phyloP scores from a whole-genome alignment of 2,113 vertebrate genomes.

The Corythornis cristatus region DNA sequence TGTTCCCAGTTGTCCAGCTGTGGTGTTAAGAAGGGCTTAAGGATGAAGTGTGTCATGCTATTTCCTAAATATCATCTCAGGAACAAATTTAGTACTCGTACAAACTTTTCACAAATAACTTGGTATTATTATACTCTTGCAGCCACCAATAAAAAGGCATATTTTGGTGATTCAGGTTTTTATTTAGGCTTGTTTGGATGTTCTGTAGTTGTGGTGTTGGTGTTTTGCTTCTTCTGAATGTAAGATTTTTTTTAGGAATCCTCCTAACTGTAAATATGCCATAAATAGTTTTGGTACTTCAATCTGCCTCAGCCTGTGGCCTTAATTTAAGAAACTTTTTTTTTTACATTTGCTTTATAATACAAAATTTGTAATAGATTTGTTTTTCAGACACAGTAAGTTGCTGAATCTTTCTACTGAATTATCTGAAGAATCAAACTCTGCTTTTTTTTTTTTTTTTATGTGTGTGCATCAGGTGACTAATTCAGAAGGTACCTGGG shows the following conservation, averaged over 20 bases:
- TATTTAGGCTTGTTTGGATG: background rate
- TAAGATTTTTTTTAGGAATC: background rate
- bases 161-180: conserved; percentile 13
- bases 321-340: conserved; percentile 76
- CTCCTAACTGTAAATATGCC: background rate
- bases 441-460: conserved; percentile 70
- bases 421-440: conserved; percentile 57
- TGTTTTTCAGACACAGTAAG: conserved; percentile 42
- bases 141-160: background rate
- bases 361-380: conserved; percentile 6
- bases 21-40: conserved; percentile 69
- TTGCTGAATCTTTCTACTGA: conserved; percentile 50
- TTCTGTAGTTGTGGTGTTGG: background rate
- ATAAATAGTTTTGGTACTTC: conserved; percentile 41
- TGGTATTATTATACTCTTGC: conserved; percentile 11
- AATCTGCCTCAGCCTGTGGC: conserved; percentile 71
- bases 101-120: background rate
- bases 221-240: conserved; percentile 1
- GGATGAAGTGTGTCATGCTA: conserved; percentile 99
- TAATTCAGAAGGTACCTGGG: conserved; percentile 97
- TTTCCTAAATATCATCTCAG: conserved; percentile 78
- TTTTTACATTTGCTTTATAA: background rate
- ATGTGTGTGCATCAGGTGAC: conserved; percentile 90
- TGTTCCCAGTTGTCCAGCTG: background rate
- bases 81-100: conserved; percentile 39